phyloP scores from a whole-genome alignment of 2,797 vertebrate genomes.

The Amazonetta brasiliensis region DNA sequence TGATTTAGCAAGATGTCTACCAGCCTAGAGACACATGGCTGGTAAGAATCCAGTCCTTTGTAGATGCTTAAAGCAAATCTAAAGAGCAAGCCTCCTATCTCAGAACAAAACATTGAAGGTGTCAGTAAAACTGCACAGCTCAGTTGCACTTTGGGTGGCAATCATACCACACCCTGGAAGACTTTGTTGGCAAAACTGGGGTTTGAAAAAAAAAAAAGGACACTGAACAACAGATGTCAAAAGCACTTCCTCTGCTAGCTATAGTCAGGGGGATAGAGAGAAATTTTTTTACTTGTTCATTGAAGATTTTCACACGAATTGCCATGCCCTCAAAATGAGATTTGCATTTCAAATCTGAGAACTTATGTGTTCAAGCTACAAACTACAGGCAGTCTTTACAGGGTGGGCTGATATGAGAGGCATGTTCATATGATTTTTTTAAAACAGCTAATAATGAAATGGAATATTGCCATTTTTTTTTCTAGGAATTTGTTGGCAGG shows the following conservation, averaged over 20 bases:
- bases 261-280: neutral
- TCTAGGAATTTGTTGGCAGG: constrained; percentile 36
- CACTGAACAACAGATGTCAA: neutral
- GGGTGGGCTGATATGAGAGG: constrained; percentile 40
- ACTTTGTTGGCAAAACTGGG: neutral
- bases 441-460: constrained; percentile 65
- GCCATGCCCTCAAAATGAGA: neutral
- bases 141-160: neutral
- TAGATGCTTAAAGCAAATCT: neutral
- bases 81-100: neutral
- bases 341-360: constrained; percentile 48
- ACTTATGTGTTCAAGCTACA: constrained; percentile 48
- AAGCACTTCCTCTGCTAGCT: neutral
- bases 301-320: constrained; percentile 32
- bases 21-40: neutral
- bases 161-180: neutral
- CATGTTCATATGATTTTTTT: constrained; percentile 54
- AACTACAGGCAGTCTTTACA: constrained; percentile 53
- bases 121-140: neutral
- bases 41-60: neutral
- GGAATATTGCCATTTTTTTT: constrained; percentile 38
- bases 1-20: neutral
- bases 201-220: neutral
- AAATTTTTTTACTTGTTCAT: neutral
- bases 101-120: neutral